Base-by-base conservation (phyloP, 2,113 vertebrate species). In the Nycticorax nycticorax region DNA sequence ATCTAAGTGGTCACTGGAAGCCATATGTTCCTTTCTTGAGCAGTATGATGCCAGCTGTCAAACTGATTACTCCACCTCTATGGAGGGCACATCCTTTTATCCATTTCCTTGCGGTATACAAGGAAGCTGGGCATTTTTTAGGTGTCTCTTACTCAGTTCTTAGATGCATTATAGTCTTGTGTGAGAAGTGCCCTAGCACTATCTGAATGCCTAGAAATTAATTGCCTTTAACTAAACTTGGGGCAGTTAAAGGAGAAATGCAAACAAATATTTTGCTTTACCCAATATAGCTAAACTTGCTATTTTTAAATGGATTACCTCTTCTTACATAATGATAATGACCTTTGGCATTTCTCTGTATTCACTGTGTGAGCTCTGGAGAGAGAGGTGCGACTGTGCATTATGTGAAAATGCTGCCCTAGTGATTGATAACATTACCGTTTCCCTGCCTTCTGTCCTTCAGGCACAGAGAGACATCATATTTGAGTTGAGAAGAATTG, bases 391-490 rank as follows among this genome's bases (percentile, higher is more conserved):
- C 63, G 4, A 28, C 37, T 63, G 55, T 73, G 68, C n/a, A 12
- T 57, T 73, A 21, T 23, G 30, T 81, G 87, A 85, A 79, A 69
- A 83, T 57, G 37, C 37, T 37, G 56, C 45, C 37, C 18, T 6
- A 39, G 37, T 43, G 62, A 59, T 62, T 37, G 53, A 81, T 84
- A 21, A 9, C 0, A 0, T 77, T 66, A 48, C 73, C 8, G 8
- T 89, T 88, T 93, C 56, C 71, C 48, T 85, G 13, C 45, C 39
- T 94, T 94, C 48, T 84, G 32, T 72, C 89, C 80, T 43, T 67
- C 97, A 99, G 99, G 98, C 99, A 71, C 99, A 99, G 93, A 98
- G 99, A 96, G 99, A 99, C 97, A 98, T 99, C 66, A 99, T 99
- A 88, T 99, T 99, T 91, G 99, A 99, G 97, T 95, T 99, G 93